Base-by-base conservation (phyloP, 2,888 invertebrate species). In the Hyles lineata region DNA sequence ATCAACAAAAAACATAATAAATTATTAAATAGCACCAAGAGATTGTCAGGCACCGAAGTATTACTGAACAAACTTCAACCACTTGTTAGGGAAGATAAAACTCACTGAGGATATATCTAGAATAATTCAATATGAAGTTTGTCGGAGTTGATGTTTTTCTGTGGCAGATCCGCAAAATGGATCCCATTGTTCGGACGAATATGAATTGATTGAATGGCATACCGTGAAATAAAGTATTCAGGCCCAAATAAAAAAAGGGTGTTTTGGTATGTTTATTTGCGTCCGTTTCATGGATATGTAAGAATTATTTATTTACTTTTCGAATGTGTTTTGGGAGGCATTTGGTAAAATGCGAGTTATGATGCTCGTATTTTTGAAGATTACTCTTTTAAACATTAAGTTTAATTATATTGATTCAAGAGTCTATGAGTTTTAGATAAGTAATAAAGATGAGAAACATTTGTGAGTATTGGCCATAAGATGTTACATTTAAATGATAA, bases 171-270 rank as follows among this genome's bases (percentile, higher is more conserved):
- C 29, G 19, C n/a, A 25, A 61, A 29, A 11, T 50, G 29, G 52
- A 23, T n/a, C 60, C 62, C 61, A 71, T 71, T 71, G 59, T 71
- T 52, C 61, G 52, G 6, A 3, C 29, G 29, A 76, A 77, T 78
- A 79, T 76, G 76, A 78, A 77, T 76, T 80, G 79, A 81, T 78
- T 80, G 76, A 77, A 76, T 74, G 74, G 72, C 72, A 72, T 72
- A 75, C 21, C 70, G 63, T 73, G 75, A 76, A 76, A 77, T 74
- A 76, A 77, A 77, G 70, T 75, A 76, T 76, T 77, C 76, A 75
- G 76, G 73, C 61, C 60, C 74, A 74, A 79, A 79, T 78, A 79
- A 75, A 76, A 74, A 32, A 73, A 70, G 63, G 71, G 63, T 75
- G 71, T 75, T 67, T 75, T 75, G 74, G 73, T 75, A 76, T 79